Evolutionary conservation across 2,797 vertebrate genomes (phyloP).

Genomic region (Carduelis carduelis): DNA sequence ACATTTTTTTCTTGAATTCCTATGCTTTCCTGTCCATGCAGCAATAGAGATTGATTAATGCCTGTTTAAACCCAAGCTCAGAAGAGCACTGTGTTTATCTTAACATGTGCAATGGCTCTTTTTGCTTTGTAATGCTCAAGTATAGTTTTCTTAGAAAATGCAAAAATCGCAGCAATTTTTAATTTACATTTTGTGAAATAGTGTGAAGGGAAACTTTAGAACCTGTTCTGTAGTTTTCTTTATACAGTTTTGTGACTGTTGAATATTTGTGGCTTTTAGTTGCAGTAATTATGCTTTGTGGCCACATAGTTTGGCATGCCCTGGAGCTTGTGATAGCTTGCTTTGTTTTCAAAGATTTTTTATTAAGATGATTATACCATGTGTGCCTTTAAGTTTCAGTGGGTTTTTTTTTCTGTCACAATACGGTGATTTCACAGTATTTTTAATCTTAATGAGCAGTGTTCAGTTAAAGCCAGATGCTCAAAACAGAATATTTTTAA

Average conservation of each 20-base stretch:
- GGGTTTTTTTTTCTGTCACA: neutral
- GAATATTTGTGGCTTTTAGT: neutral
- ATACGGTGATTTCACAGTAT: constrained; percentile 44
- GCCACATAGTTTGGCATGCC: neutral
- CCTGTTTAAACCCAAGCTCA: neutral
- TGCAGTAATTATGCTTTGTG: neutral
- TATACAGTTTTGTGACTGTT: neutral
- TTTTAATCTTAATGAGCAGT: constrained; percentile 52
- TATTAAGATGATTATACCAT: neutral
- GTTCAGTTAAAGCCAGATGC: constrained; percentile 48
- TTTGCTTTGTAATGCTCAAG: neutral
- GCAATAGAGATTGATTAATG: neutral
- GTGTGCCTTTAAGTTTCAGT: neutral
- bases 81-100: neutral
- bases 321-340: neutral
- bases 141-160: neutral
- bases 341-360: neutral
- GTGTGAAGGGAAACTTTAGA: neutral
- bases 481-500: constrained; percentile 49
- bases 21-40: neutral
- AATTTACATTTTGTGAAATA: neutral
- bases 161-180: neutral
- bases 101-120: neutral
- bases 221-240: neutral
- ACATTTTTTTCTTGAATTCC: neutral